Conservation (phyloP, 2,797 vertebrate species). For the Xiphophorus birchmanni region DNA sequence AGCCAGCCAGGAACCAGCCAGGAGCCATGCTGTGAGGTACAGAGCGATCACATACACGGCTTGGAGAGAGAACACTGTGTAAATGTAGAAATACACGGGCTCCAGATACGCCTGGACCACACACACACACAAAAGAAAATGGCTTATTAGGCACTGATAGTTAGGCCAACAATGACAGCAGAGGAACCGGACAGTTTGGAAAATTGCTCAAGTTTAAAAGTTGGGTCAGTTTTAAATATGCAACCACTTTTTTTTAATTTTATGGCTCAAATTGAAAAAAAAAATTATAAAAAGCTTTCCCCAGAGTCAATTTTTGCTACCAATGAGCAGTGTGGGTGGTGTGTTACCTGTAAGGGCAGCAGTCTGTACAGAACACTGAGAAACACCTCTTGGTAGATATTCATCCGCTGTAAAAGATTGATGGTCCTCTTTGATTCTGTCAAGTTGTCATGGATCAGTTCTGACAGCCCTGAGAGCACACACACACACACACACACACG, state of each 20-base stretch:
- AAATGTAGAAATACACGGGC: conserved; percentile 98
- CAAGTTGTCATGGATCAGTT: conserved; percentile 94
- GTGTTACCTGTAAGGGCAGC: conserved; percentile 90
- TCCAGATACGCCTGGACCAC: conserved; percentile 89
- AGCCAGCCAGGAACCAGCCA: conserved; percentile 94
- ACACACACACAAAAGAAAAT: conserved; percentile 21
- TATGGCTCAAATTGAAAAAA: not conserved
- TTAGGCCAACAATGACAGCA: not conserved
- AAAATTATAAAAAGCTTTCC: not conserved
- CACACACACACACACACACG: conserved; percentile 1
- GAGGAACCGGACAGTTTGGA: not conserved
- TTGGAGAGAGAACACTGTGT: conserved; percentile 96
- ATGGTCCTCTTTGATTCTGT: conserved; percentile 97
- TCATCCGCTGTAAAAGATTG: conserved; percentile 97
- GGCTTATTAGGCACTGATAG: not conserved
- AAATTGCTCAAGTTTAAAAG: not conserved
- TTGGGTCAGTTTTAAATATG: not conserved
- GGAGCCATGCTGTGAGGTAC: conserved; percentile 94
- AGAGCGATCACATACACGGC: conserved; percentile 92
- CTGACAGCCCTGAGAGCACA: conserved; percentile 83
- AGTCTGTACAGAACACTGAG: conserved; percentile 91
- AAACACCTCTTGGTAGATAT: conserved; percentile 97
- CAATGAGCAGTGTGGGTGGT: conserved; percentile 2
- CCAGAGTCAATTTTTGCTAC: not conserved
- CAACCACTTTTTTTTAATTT: not conserved